Base-by-base conservation (phyloP, 1,140 invertebrate species). In the Temnothorax curvispinosus region DNA sequence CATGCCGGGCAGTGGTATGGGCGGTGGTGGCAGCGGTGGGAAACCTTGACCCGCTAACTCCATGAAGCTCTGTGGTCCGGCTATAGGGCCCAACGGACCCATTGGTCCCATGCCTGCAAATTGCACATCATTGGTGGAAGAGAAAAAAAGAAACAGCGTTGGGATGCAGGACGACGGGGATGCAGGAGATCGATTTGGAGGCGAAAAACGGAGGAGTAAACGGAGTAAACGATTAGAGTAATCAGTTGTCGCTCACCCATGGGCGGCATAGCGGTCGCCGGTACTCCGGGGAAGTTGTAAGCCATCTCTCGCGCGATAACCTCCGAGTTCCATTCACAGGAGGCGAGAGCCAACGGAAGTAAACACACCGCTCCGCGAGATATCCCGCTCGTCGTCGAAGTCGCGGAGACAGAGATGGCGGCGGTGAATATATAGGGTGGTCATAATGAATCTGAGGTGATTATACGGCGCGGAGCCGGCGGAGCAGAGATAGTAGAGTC, bases 1-100 rank as follows among this genome's bases (percentile, higher is more conserved):
- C 91, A 97, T 96, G 2, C 96, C 96, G 64, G 97, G 96, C 84
- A 95, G 84, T 76, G 95, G 89, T 84, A 94, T 92, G 0, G 94
- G 93, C 5, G 94, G 93, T 75, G 94, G 93, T 84, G 94, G 94
- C 50, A 95, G 65, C 54, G 94, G 94, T 54, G 94, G 93, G 90
- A 95, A 95, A 72, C 95, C 94, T 92, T 95, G 94, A 89, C 94
- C 93, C 41, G 95, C 92, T 69, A 95, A 88, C 86, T 95, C 95
- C 93, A 96, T 95, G 62, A 96, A 96, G 84, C 94, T 93, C 87
- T 96, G 95, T 35, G 94, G 92, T 47, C 92, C 93, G 47, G 94
- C 92, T 44, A 96, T 94, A 3, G 94, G 92, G 21, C 94, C 93
- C 44, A 95, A 81, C 6, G 94, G 92, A 90, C 95, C 95, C 89